phyloP scores from a whole-genome alignment of 2,888 invertebrate species.

The Macropis europaea region DNA sequence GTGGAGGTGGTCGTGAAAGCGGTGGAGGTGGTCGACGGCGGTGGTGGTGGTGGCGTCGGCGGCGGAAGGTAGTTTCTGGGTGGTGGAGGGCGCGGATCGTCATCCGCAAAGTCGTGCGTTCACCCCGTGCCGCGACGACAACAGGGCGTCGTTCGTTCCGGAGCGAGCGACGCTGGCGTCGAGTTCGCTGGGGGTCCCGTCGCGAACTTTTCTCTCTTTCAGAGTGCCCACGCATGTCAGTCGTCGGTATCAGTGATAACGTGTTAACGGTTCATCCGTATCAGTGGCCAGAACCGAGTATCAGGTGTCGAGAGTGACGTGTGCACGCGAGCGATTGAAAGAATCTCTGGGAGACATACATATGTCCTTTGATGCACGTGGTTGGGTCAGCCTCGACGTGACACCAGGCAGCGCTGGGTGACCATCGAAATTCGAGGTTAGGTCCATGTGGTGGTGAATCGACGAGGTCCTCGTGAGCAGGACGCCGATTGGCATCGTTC shows the following conservation, averaged over 20 bases:
- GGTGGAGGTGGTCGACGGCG: conserved; percentile 56
- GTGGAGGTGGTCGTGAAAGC: conserved; percentile 39
- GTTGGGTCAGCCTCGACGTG: conserved; percentile 17
- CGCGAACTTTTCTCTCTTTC: conserved; percentile 36
- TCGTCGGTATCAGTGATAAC: no score
- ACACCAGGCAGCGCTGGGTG: conserved; percentile 31
- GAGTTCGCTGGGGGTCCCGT: conserved; percentile 46
- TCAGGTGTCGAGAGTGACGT: neutral
- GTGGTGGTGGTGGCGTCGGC: conserved; percentile 26
- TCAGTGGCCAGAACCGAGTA: neutral
- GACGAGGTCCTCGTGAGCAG: conserved; percentile 15
- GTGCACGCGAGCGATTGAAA: neutral
- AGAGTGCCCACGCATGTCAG: neutral
- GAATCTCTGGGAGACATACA: neutral
- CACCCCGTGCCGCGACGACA: conserved; percentile 77
- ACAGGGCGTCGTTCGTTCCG: conserved; percentile 75
- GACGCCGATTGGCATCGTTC: conserved; percentile 31
- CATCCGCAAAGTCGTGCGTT: conserved; percentile 78
- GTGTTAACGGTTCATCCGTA: no score
- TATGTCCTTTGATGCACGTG: conserved; percentile 48
- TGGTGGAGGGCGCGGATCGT: conserved; percentile 73
- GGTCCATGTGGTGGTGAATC: conserved; percentile 16
- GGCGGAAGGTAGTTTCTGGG: conserved; percentile 71
- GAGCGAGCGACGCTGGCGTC: conserved; percentile 62
- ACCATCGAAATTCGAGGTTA: conserved; percentile 24